Evolutionary conservation across 2,113 vertebrate species (phyloP).

Genomic region (Megalops atlanticus): DNA sequence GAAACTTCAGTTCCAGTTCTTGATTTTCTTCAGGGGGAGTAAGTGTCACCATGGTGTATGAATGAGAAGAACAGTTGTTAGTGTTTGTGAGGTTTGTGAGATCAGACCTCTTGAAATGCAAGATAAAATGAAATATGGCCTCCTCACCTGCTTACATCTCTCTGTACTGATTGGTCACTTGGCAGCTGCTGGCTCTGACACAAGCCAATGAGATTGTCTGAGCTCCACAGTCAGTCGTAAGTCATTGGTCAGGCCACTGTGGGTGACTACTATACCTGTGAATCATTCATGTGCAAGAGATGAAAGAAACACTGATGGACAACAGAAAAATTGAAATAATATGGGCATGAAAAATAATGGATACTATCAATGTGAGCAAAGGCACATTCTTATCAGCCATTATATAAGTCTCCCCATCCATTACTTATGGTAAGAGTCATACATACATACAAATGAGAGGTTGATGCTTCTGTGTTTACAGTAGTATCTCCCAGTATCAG

Average conservation of each 20-base stretch:
- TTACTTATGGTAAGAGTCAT: no score
- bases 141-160: neutral
- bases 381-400: neutral
- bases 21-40: no score
- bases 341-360: neutral
- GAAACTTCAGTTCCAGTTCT: neutral
- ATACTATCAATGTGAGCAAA: neutral
- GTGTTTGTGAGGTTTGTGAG: no score
- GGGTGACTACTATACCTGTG: neutral
- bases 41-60: no score
- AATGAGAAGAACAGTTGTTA: no score
- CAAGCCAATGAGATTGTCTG: neutral
- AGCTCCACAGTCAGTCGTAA: neutral
- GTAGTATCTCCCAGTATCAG: neutral
- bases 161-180: neutral
- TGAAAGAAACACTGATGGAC: neutral
- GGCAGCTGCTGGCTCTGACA: neutral
- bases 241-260: neutral
- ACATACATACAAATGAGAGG: neutral
- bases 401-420: neutral
- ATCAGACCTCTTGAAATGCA: neutral
- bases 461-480: neutral
- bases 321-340: neutral
- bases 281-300: neutral
- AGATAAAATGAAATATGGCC: neutral